A percentile compares a stretch with the other conserved stretches of the same genome.
Evolutionary conservation across 2,797 vertebrate species (phyloP).

Genomic region (Rhodeus uyekii): DNA sequence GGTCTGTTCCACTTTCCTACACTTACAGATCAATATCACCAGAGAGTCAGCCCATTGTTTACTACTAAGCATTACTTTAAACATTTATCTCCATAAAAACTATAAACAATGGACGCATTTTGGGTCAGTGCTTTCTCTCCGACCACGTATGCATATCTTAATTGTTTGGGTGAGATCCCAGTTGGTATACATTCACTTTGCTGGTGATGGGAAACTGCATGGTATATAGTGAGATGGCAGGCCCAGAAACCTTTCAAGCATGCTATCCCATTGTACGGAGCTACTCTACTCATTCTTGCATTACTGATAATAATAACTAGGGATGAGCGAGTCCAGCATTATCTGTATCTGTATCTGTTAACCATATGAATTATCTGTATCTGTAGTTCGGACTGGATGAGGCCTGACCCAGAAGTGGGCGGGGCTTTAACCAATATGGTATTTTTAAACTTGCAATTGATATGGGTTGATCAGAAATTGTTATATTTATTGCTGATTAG

Average conservation of each 20-base stretch:
- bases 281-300: background rate
- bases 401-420: too few species aligned
- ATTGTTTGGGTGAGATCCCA: background rate
- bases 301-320: background rate
- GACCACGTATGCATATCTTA: slow-evolving; percentile 1
- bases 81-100: slow-evolving; percentile 21
- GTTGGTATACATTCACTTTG: background rate
- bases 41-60: slow-evolving; percentile 25
- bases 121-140: slow-evolving; percentile 1
- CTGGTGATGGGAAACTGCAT: background rate
- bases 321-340: too few species aligned
- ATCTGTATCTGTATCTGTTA: too few species aligned
- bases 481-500: too few species aligned
- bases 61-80: slow-evolving; percentile 10
- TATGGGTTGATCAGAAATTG: too few species aligned
- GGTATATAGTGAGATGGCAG: background rate
- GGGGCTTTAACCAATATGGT: too few species aligned
- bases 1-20: slow-evolving; percentile 19
- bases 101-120: background rate
- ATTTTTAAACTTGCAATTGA: too few species aligned
- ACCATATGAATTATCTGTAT: too few species aligned
- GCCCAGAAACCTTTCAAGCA: background rate
- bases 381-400: too few species aligned
- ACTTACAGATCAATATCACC: slow-evolving; percentile 30
- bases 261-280: background rate